Evolutionary conservation across 1,140 invertebrate genomes (phyloP), one percentile per base, ranked within the genome.

Genomic region (Hypsibius dujardini): DNA sequence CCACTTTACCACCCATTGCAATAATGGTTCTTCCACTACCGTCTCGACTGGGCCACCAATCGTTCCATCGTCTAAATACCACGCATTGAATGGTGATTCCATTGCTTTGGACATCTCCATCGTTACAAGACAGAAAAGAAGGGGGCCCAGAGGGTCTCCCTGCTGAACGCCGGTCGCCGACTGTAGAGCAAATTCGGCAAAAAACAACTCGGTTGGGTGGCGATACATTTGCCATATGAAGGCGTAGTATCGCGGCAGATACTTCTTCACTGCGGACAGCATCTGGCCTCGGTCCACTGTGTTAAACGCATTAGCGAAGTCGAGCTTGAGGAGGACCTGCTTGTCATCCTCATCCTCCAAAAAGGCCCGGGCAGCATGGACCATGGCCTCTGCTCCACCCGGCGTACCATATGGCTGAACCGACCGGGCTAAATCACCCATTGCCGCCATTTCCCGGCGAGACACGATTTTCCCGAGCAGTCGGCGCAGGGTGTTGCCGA

Each of bases 291-390:
- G 7, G 7, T n/a, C 7, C n/a, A 56, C 50, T 7, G 50, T 56
- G n/a, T 56, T 56, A n/a, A 56, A 56, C n/a, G 50, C 50, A 56
- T 56, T 56, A n/a, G 50, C 50, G 50, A 56, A 56, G 50, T 56
- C 50, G 50, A 56, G 7, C n/a, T 56, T 56, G 7, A 56, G 50
- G n/a, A 56, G 50, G 7, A 56, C 50, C n/a, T 56, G 7, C 7
- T 12, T 56, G 50, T 56, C 50, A 56, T 56, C 50, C n/a, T 56
- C 50, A 12, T 56, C n/a, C 7, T 56, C 50, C 50, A 56, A 56
- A 56, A 56, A 56, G 7, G 7, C n/a, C 7, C 50, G 50, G n/a
- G 50, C 50, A 56, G 50, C 7, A 56, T 56, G 50, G n/a, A 56
- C 50, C 7, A 56, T n/a, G n/a, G n/a, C 50, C n/a, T 56, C n/a